Evolutionary conservation across 2,797 vertebrate species (phyloP), one percentile per base, ranked within the genome.

Genomic region (Sorex maritimensis): DNA sequence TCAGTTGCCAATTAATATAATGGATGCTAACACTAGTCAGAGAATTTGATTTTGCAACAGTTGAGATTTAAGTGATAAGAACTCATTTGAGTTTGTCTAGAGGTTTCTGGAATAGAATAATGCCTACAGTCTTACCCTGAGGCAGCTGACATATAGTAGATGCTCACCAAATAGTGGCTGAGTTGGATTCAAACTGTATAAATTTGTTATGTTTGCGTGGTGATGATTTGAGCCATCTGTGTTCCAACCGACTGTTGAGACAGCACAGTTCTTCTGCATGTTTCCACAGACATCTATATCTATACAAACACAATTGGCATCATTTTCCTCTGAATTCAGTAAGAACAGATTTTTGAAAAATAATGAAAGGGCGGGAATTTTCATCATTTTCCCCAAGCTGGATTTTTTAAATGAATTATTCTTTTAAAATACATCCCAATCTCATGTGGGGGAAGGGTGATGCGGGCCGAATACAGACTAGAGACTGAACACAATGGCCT

Each of bases 161-260:
- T 90, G 73, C 21, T 93, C 28, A 83, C 68, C 81, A 93, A 96
- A 80, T 85, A 79, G 81, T 90, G 94, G 49, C 28, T 23, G 75
- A 74, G 81, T 86, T 68, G 30, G 67, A 90, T 71, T 90, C 87
- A 26, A 96, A 86, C 52, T 74, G 21, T 87, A 55, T 13, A 85
- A 75, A 84, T 26, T 44, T 58, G 55, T 78, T 95, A 65, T 84
- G 63, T 90, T 93, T 88, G 77, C 49, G 74, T 91, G 46, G 82
- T 1, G 58, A 80, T 72, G 52, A 94, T 86, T 84, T 92, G 38
- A 83, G 28, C 63, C 90, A 90, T 94, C 75, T 94, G 80, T 78
- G 34, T 84, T 94, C 41, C 88, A 93, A 81, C 34, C 44, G 88
- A 87, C 80, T 77, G 38, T 83, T 55, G 26, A 91, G 90, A 86